A percentile compares a stretch with the other conserved stretches of the same genome.
These are phyloP conservation scores for Limnephilus auricula DNA, from an alignment of 2,888 invertebrate genomes.

Conservation along the genomic window DNA sequence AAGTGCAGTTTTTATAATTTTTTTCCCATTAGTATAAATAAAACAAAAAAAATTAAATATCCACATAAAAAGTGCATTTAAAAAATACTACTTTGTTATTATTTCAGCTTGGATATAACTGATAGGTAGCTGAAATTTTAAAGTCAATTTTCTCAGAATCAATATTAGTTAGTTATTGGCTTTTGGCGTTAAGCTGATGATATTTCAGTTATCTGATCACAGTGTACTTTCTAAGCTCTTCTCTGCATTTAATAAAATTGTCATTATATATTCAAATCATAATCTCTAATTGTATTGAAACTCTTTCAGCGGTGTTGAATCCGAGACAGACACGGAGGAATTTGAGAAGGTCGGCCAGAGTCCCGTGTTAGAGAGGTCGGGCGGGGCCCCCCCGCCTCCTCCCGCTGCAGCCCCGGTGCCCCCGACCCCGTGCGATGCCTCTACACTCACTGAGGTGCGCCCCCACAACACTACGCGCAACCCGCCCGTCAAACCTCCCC, in stretches of 20 bases:
- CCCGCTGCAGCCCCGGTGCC: constrained; percentile 74
- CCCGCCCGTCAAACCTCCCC: constrained; percentile 50
- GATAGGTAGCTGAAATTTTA: too few species aligned
- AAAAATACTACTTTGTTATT: too few species aligned
- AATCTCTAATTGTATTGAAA: not conserved
- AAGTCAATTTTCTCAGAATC: too few species aligned
- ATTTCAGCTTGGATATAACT: too few species aligned
- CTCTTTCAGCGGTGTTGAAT: constrained; percentile 84
- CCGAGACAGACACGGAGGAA: constrained; percentile 89
- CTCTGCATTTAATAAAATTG: not conserved
- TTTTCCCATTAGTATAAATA: too few species aligned
- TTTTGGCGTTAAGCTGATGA: too few species aligned
- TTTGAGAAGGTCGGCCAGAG: constrained; percentile 88
- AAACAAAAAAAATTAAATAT: too few species aligned
- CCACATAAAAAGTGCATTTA: too few species aligned
- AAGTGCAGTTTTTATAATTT: too few species aligned
- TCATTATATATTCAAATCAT: not conserved
- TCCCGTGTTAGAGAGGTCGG: constrained; percentile 75
- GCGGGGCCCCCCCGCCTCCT: constrained; percentile 80
- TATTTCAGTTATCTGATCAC: too few species aligned
- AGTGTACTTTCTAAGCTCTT: too few species aligned
- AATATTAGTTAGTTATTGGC: too few species aligned
- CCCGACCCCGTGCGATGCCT: constrained; percentile 72
- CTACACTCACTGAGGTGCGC: constrained; percentile 60
- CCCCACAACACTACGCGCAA: constrained; percentile 34